Evolutionary conservation across 2,888 invertebrate genomes (phyloP).

Genomic region (Drosophila mimica): DNA sequence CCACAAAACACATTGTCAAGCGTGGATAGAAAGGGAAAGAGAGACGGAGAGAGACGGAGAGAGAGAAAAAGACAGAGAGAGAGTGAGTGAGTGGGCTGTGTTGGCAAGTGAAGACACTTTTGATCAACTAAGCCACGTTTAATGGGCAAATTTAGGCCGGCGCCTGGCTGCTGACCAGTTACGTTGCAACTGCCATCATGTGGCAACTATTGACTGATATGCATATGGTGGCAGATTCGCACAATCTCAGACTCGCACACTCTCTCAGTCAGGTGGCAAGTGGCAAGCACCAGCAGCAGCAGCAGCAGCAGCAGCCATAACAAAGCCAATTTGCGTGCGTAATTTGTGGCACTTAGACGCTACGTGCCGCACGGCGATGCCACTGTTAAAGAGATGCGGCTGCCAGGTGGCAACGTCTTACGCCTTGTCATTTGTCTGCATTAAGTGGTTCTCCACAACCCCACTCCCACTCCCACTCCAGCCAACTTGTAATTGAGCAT

Average conservation of each 20-base stretch:
- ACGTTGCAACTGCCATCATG: slow-evolving; percentile 21
- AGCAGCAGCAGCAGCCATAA: slow-evolving; percentile 36
- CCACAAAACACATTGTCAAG: slow-evolving; percentile 33
- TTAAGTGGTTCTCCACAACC: slow-evolving; percentile 43
- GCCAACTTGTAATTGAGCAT: slow-evolving; percentile 73
- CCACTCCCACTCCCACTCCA: not conserved
- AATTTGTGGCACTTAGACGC: slow-evolving; percentile 76
- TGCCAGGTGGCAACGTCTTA: slow-evolving; percentile 60
- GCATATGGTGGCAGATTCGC: slow-evolving; percentile 37
- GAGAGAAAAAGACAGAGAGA: not conserved
- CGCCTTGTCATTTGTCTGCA: slow-evolving; percentile 76
- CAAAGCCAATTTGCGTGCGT: slow-evolving; percentile 82
- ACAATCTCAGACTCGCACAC: not conserved
- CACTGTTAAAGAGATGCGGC: slow-evolving; percentile 8
- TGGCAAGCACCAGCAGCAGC: not conserved
- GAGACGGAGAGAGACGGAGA: not conserved
- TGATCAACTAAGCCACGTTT: slow-evolving; percentile 72
- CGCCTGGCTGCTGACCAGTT: slow-evolving; percentile 44
- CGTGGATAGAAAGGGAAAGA: not conserved
- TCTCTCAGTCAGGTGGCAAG: slow-evolving; percentile 9
- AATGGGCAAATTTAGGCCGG: slow-evolving; percentile 53
- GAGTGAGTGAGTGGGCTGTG: not conserved
- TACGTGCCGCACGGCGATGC: slow-evolving; percentile 63
- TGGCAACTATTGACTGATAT: slow-evolving; percentile 60
- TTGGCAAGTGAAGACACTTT: slow-evolving; percentile 29